Evolutionary conservation across 1,140 invertebrate species (phyloP).

Genomic region (Lysiphlebus fabarum): DNA sequence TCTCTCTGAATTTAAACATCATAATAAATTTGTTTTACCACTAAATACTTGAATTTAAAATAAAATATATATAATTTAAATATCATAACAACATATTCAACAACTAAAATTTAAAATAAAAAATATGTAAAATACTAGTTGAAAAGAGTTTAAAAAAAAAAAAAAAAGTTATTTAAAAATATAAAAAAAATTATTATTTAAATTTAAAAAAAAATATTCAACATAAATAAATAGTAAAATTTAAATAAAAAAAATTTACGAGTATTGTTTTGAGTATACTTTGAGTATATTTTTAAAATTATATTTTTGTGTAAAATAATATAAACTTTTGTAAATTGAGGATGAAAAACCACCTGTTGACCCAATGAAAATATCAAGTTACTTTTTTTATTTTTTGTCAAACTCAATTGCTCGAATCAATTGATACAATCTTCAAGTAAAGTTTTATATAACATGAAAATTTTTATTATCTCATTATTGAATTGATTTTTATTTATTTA

Average conservation of each 20-base stretch:
- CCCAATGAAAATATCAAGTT: conserved; percentile 14
- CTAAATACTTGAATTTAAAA: too few species aligned
- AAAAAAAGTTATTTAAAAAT: too few species aligned
- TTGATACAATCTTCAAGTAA: too few species aligned
- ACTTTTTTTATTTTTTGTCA: background rate
- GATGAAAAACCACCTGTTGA: conserved; percentile 26
- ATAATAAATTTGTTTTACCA: too few species aligned
- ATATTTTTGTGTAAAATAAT: conserved; percentile 1
- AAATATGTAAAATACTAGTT: background rate
- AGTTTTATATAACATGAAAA: too few species aligned
- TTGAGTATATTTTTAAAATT: conserved; percentile 2
- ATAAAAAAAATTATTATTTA: background rate
- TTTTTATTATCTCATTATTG: too few species aligned
- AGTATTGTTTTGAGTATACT: background rate
- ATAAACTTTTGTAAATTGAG: conserved; percentile 24
- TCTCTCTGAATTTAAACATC: too few species aligned
- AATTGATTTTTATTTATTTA: too few species aligned
- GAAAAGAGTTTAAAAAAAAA: conserved; percentile 8
- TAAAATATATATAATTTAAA: too few species aligned
- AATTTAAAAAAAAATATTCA: conserved; percentile 13
- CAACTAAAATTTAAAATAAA: too few species aligned
- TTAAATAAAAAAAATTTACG: background rate
- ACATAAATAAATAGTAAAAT: conserved; percentile 1
- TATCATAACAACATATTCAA: too few species aligned
- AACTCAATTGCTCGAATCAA: background rate